Evolutionary conservation across 2,113 vertebrate species (phyloP).

Genomic region (Scalopus aquaticus): DNA sequence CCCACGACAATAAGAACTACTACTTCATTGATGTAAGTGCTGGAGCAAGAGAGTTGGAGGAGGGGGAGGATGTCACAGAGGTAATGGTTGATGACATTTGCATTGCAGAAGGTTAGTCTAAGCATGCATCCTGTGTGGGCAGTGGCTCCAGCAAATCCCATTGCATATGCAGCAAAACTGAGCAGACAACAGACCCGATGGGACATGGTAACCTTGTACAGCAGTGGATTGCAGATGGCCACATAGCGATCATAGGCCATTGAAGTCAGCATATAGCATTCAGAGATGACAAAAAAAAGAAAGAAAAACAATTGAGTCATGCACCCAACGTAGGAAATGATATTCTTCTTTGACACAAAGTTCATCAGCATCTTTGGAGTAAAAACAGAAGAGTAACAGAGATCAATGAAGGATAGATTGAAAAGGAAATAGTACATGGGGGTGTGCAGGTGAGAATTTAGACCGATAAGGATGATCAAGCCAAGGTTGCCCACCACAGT

Average conservation of each 20-base stretch:
- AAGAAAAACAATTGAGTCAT: constrained; percentile 68
- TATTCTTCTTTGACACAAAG: constrained; percentile 52
- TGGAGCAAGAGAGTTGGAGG: constrained; percentile 65
- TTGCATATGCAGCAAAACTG: constrained; percentile 16
- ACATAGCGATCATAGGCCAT: constrained; percentile 69
- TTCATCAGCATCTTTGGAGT: constrained; percentile 67
- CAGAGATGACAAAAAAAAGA: constrained; percentile 70
- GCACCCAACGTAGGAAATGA: constrained; percentile 57
- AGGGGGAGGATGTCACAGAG: constrained; percentile 71
- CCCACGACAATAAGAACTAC: constrained; percentile 62
- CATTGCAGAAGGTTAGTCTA: constrained; percentile 52
- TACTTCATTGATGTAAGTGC: constrained; percentile 48
- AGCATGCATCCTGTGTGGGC: constrained; percentile 69
- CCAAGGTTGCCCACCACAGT: constrained; percentile 58
- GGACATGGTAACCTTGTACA: constrained; percentile 57
- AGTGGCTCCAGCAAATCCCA: constrained; percentile 55
- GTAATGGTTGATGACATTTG: constrained; percentile 63
- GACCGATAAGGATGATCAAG: constrained; percentile 27
- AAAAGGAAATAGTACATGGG: constrained; percentile 75
- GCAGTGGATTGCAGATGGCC: constrained; percentile 63
- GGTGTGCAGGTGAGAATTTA: constrained; percentile 58
- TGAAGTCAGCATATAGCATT: constrained; percentile 69
- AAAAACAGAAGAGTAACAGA: constrained; percentile 64
- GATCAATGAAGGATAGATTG: constrained; percentile 51
- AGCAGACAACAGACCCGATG: not conserved